Evolutionary conservation across 30 jellyfish, hydroid and myxozoan species (phyloP), one percentile per base, ranked within the genome.

Genomic region (Aurelia aurita): DNA sequence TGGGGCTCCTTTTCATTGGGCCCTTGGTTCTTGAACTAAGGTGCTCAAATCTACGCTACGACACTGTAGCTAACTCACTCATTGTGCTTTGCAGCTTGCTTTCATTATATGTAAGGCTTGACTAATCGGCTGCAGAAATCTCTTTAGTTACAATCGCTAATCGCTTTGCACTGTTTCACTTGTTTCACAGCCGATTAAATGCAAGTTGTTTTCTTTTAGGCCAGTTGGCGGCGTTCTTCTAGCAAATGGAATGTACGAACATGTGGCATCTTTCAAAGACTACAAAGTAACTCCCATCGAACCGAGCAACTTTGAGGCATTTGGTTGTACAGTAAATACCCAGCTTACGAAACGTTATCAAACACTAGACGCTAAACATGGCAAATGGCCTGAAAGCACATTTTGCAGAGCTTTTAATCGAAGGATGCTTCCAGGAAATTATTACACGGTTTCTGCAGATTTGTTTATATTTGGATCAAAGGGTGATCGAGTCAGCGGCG

Each of bases 361-460:
- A 75, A 47, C 75, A 8, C 87, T 89, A 7, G 97, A 89, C 66
- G 97, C 88, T 27, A 72, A 58, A 25, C 97, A 89, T 39, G 97
- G 97, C 16, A 45, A 53, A 23, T 89, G 97, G 97, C 97, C 97
- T 0, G 43, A 61, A 27, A 82, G 77, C 70, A 82, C 94, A n/a
- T 89, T 89, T 32, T 89, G 97, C 34, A 54, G 91, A 29, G 97
- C 97, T 35, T 62, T 89, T 22, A 15, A 34, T 46, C 74, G 82
- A 29, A 54, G 44, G 45, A 67, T 51, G 10, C 79, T 82, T 12
- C 87, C 87, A 14, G 95, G 91, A 19, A 21, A 89, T 16, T 22
- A 74, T 69, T 89, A 89, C 79, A 11, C 47, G 39, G 27, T 85
- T 25, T 39, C 95, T 21, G 82, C 71, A 7, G 69, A 72, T 16